Base-by-base conservation (phyloP, 2,797 vertebrate species). In the Alca torda region DNA sequence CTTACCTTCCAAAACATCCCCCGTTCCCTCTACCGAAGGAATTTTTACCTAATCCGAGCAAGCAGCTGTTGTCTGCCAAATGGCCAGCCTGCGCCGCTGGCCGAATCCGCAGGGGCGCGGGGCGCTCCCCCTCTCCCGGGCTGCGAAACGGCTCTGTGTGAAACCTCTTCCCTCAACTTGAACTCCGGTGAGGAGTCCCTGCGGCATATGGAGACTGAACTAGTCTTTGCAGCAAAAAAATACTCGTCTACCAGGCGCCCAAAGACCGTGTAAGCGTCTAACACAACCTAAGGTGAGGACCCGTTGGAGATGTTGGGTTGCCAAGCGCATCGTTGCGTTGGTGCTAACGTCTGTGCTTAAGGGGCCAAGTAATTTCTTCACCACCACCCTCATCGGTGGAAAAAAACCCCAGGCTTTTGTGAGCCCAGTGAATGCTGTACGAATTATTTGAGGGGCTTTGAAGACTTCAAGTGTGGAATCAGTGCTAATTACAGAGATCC, bases 141-240 rank as follows among this genome's bases (percentile, higher is more conserved):
- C 74, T 80, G 60, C 3, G 39, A 1, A 65, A 7, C 1, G 0
- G 64, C 79, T 70, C 82, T 5, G 25, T 88, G 82, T 68, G 87
- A 93, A 96, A 92, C 41, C 46, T 76, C 83, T 92, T 95, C 96
- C 92, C 83, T 95, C 61, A 28, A 57, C 93, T 75, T 93, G 91
- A 96, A 89, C 88, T 89, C 73, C 9, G 5, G 35, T 5, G 12
- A 86, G 70, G 61, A 78, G 78, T 86, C 83, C 83, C 89, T 70
- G 78, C 0, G 18, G 78, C 3, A 0, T 15, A 5, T 5, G 56
- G 75, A 61, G 85, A 25, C 72, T 1, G 2, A 53, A 8, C 21
- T 16, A 3, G 53, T 24, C 11, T 1, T 15, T 10, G 46, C 43
- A 48, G 68, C 54, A n/a, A 45, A 41, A 69, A 74, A 84, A n/a